Base-by-base conservation (phyloP, 2,797 vertebrate species). In the Rhinogobio ventralis region DNA sequence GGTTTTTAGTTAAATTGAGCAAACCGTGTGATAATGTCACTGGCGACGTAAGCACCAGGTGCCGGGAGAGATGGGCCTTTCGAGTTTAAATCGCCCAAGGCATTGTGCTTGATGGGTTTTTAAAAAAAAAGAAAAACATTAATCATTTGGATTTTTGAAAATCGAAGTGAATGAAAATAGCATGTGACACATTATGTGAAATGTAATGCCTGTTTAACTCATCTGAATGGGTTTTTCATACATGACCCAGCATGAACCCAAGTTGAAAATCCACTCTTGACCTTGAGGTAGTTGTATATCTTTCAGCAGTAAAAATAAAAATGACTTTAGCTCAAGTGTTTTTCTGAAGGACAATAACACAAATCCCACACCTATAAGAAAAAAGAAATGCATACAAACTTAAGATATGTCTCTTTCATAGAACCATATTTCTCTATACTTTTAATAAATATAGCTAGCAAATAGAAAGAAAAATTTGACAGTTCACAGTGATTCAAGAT, bases 1-100 rank as follows among this genome's bases (percentile, higher is more conserved):
- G 55, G 46, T 86, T 86, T 73, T 73, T 86, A 77, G 72, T 55
- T 51, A 67, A 88, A 84, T 62, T 78, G 71, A 79, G 45, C 36
- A 28, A 71, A 53, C 28, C 8, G 5, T 45, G 39, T 79, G 66
- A 51, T 66, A 79, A 73, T 73, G 85, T 79, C 55, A 66, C n/a
- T 14, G 14, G 17, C 1, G 20, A n/a, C 57, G 51, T 39, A 23
- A 55, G 15, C 51, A 62, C 25, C 53, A 46, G 66, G 19, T 25
- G n/a, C 49, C 3, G 19, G 51, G 17, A 81, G 36, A 72, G 80
- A 82, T 71, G 4, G 9, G 20, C 60, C 57, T 66, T 74, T 82
- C 0, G 20, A 49, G 42, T 51, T 74, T 62, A 73, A 82, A 60
- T 82, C 3, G 9, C 19, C 19, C 39, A 14, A 55, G 68, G 39